Conservation (phyloP, 2,797 vertebrate species). For the Sebastes aleutianus region DNA sequence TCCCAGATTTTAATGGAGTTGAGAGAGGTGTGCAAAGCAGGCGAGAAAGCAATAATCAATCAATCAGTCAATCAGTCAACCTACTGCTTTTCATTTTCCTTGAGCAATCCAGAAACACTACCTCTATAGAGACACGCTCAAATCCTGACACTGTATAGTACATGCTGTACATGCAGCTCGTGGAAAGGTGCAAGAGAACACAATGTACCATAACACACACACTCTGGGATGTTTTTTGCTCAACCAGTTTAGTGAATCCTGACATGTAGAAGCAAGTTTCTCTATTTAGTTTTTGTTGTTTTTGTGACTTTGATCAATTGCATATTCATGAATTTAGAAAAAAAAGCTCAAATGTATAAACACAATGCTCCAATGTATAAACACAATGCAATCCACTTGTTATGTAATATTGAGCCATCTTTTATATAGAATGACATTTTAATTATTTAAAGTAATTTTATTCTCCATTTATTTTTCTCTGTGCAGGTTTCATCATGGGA, state of each 20-base stretch:
- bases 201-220: conserved; percentile 33
- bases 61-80: background rate
- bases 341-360: background rate
- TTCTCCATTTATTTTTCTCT: background rate
- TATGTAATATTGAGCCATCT: background rate
- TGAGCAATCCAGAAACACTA: background rate
- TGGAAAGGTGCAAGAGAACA: conserved; percentile 36
- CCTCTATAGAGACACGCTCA: background rate
- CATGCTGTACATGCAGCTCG: conserved; percentile 27
- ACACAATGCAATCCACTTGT: background rate
- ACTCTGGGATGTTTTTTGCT: background rate
- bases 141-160: background rate
- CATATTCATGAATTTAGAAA: background rate
- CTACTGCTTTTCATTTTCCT: background rate
- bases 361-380: background rate
- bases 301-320: background rate
- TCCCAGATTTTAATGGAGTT: background rate
- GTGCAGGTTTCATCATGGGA: conserved; percentile 83
- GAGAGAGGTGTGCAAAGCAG: background rate
- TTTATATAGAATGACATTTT: background rate
- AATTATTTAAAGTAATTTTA: background rate
- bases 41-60: background rate
- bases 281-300: background rate
- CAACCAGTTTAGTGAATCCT: background rate
- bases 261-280: background rate